These are phyloP conservation scores for Spheniscus mendiculus DNA, from an alignment of 2,113 vertebrate genomes.

Conservation along the genomic window DNA sequence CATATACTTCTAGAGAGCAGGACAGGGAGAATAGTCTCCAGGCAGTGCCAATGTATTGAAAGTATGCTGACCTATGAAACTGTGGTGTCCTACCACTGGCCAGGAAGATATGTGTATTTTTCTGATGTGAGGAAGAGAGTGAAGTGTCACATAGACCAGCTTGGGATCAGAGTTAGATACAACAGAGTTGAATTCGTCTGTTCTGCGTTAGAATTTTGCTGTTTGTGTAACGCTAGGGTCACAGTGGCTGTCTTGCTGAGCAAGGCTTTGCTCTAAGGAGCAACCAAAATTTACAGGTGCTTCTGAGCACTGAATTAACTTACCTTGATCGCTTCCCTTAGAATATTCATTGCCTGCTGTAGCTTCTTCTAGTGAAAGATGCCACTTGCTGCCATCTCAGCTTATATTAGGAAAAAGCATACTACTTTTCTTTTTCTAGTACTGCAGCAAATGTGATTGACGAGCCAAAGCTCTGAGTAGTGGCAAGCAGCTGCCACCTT, in stretches of 20 bases:
- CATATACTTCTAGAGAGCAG: neutral
- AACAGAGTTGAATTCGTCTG: neutral
- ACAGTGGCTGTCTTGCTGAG: neutral
- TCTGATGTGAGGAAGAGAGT: neutral
- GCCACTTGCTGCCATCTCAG: neutral
- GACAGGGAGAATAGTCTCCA: neutral
- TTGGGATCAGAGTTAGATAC: neutral
- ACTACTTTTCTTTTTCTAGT: neutral
- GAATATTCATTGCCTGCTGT: neutral
- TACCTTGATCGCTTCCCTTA: neutral
- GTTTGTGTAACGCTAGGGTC: neutral
- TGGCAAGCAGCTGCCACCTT: neutral
- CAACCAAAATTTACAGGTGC: neutral
- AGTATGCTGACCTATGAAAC: neutral
- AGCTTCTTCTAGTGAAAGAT: neutral
- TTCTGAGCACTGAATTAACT: neutral
- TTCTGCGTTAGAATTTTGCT: neutral
- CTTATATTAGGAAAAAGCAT: neutral
- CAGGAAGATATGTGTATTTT: neutral
- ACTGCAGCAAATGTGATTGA: neutral
- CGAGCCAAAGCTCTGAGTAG: neutral
- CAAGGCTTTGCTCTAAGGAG: neutral
- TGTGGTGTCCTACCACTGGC: neutral
- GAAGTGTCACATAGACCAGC: neutral
- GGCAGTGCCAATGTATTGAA: neutral